Evolutionary conservation across 2,888 invertebrate genomes (phyloP).

Genomic region (Drosophila paucipuncta): DNA sequence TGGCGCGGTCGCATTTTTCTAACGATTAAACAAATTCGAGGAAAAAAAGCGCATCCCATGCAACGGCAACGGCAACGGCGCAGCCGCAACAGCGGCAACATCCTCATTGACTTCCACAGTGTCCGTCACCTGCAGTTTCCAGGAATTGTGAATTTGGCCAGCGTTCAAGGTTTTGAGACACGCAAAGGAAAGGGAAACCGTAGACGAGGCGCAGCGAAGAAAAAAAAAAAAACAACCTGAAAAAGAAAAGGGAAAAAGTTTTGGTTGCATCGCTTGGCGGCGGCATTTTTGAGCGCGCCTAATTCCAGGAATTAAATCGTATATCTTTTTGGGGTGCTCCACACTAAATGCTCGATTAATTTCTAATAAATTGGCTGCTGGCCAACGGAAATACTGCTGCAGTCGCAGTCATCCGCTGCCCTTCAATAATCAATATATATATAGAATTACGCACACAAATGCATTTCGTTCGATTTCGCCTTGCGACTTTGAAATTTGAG

Average conservation of each 20-base stretch:
- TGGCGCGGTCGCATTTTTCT: conserved; percentile 80
- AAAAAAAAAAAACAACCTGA: conserved; percentile 1
- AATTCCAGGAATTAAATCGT: conserved; percentile 84
- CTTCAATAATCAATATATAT: conserved; percentile 17
- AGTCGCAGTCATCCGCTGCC: conserved; percentile 40
- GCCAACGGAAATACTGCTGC: conserved; percentile 67
- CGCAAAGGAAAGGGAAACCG: conserved; percentile 39
- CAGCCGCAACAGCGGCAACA: conserved; percentile 47
- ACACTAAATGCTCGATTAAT: conserved; percentile 80
- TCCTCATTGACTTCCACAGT: conserved; percentile 40
- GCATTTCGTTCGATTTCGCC: conserved; percentile 52
- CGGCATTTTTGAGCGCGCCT: conserved; percentile 69
- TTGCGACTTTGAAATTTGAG: conserved; percentile 69
- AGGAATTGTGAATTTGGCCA: conserved; percentile 67
- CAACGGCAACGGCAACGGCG: conserved; percentile 83
- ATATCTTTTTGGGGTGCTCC: conserved; percentile 73
- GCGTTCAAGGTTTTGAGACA: conserved; percentile 33
- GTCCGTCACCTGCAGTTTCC: conserved; percentile 83
- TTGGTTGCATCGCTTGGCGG: conserved; percentile 60
- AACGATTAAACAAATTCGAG: conserved; percentile 85
- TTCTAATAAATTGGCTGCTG: conserved; percentile 78
- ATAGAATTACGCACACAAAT: conserved; percentile 71
- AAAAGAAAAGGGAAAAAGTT: conserved; percentile 33
- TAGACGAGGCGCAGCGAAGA: conserved; percentile 38
- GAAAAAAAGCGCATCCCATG: conserved; percentile 82